Conservation (phyloP, 1,140 invertebrate species). For the Micrasema minimum region DNA sequence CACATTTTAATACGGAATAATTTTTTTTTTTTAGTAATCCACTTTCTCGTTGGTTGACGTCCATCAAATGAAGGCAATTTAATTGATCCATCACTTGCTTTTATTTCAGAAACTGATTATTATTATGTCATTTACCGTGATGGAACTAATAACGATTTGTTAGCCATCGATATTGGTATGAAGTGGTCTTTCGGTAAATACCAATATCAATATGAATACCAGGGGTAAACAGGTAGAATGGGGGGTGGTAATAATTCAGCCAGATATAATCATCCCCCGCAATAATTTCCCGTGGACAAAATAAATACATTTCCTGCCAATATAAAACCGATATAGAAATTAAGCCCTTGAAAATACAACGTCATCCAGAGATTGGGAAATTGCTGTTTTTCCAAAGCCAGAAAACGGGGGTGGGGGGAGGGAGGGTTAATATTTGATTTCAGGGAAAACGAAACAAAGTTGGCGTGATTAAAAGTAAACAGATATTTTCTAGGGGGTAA, state of each 20-base stretch:
- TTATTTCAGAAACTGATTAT: too few relatives aligned
- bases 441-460: neutral
- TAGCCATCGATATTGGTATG: neutral
- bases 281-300: slow-evolving; percentile 16
- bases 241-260: slow-evolving; percentile 45
- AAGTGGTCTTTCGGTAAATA: slow-evolving; percentile 39
- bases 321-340: slow-evolving; percentile 6
- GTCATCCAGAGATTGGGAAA: neutral
- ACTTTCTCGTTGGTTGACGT: too few relatives aligned
- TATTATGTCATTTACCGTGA: too few relatives aligned
- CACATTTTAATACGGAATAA: too few relatives aligned
- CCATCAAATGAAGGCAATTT: too few relatives aligned
- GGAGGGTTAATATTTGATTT: slow-evolving; percentile 2
- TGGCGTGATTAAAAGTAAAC: slow-evolving; percentile 14
- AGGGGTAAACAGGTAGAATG: slow-evolving; percentile 41
- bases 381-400: neutral
- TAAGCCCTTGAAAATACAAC: slow-evolving; percentile 16
- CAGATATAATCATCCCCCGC: slow-evolving; percentile 44
- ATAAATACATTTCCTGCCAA: neutral
- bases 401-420: slow-evolving; percentile 9
- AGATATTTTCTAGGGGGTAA: too few relatives aligned
- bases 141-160: slow-evolving; percentile 3
- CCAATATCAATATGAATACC: slow-evolving; percentile 36
- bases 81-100: too few relatives aligned
- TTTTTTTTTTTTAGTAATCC: too few relatives aligned